Conservation (phyloP, 2,888 invertebrate genomes). For the Petrophora chlorosata region DNA sequence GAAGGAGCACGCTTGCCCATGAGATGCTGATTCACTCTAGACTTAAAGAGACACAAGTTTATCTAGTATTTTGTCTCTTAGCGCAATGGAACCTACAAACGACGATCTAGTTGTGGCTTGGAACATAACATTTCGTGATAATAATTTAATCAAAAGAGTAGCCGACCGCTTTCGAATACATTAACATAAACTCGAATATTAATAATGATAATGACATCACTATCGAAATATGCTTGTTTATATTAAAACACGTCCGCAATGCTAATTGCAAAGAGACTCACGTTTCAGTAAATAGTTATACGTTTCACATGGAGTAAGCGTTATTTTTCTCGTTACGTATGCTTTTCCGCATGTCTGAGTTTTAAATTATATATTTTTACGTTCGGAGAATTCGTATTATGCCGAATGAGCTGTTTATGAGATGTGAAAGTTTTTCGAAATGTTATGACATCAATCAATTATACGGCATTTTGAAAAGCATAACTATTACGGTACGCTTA, state of each 20-base stretch:
- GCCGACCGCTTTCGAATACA: conserved; percentile 38
- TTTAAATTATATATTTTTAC: conserved; percentile 19
- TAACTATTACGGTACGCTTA: neutral
- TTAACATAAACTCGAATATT: conserved; percentile 35
- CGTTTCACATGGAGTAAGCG: conserved; percentile 56
- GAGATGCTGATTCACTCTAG: no score
- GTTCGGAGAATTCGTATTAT: conserved; percentile 26
- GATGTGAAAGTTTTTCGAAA: conserved; percentile 19
- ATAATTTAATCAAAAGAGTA: conserved; percentile 29
- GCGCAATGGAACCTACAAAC: no score
- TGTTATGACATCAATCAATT: conserved; percentile 16
- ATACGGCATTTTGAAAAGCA: conserved; percentile 13
- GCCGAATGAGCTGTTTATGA: conserved; percentile 16
- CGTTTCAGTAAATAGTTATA: conserved; percentile 52
- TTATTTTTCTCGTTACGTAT: conserved; percentile 37
- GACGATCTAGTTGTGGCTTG: conserved; percentile 5
- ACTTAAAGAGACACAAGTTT: no score
- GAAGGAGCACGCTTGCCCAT: no score
- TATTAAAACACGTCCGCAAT: conserved; percentile 50
- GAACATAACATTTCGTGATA: conserved; percentile 28
- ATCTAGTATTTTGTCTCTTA: no score
- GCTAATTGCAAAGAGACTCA: conserved; percentile 52
- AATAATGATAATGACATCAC: conserved; percentile 52
- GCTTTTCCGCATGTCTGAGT: conserved; percentile 33
- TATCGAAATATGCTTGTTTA: conserved; percentile 52